These are phyloP conservation scores for Gnathonemus longibarbis DNA, from an alignment of 2,113 vertebrate genomes.

Conservation along the genomic window DNA sequence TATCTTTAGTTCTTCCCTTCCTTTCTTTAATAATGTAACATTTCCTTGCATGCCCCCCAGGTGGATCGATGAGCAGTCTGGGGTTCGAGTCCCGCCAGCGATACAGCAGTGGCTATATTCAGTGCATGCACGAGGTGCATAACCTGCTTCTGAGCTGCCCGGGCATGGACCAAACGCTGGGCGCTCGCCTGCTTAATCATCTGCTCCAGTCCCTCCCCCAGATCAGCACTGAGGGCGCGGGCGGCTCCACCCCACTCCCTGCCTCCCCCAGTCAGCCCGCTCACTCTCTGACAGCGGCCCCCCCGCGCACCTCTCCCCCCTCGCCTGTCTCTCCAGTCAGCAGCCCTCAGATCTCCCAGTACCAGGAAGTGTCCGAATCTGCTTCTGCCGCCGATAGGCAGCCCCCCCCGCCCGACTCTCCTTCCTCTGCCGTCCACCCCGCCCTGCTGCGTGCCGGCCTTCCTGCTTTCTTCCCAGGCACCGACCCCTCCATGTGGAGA, in stretches of 20 bases:
- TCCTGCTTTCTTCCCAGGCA: slow-evolving; percentile 32
- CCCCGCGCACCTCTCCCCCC: neutral
- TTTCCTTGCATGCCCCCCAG: neutral
- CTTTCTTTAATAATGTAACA: neutral
- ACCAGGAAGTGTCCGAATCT: slow-evolving; percentile 17
- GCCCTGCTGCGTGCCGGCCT: slow-evolving; percentile 17
- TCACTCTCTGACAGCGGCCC: neutral
- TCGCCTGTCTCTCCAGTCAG: slow-evolving; percentile 24
- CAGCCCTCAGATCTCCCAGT: slow-evolving; percentile 23
- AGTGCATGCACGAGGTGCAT: slow-evolving; percentile 54
- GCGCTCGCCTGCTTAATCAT: slow-evolving; percentile 46
- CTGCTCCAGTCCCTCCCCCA: slow-evolving; percentile 45
- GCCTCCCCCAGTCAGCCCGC: slow-evolving; percentile 27
- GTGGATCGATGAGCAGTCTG: slow-evolving; percentile 13
- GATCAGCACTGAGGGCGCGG: slow-evolving; percentile 22
- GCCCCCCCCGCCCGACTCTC: slow-evolving; percentile 26
- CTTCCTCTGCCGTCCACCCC: slow-evolving; percentile 19
- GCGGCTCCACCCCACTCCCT: slow-evolving; percentile 16
- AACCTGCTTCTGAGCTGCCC: slow-evolving; percentile 48
- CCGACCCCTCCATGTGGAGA: slow-evolving; percentile 50
- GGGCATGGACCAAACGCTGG: slow-evolving; percentile 47
- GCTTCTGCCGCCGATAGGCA: neutral
- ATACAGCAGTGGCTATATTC: slow-evolving; percentile 49
- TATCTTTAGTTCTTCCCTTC: neutral
- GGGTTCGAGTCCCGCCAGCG: slow-evolving; percentile 46